Conservation (phyloP, 1,140 invertebrate species). For the Tetramorium simillimum region DNA sequence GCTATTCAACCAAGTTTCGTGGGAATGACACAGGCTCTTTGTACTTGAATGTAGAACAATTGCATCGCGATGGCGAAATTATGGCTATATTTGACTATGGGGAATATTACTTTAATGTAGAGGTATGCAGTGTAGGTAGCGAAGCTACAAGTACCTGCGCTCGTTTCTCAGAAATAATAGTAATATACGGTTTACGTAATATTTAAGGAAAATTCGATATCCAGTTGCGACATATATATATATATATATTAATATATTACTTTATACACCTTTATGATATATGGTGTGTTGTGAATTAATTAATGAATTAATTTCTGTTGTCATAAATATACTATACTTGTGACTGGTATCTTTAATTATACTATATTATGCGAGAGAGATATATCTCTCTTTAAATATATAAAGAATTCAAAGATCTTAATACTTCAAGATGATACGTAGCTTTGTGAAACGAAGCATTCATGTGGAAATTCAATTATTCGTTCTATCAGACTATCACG, state of each 20-base stretch:
- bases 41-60: slow-evolving; percentile 12
- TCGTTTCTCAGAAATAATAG: slow-evolving; percentile 10
- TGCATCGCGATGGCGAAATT: slow-evolving; percentile 39
- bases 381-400: background rate
- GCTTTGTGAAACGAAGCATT: slow-evolving; percentile 28
- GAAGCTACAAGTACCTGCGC: background rate
- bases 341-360: background rate
- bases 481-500: background rate
- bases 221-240: background rate
- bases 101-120: slow-evolving; percentile 29
- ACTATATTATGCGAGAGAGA: slow-evolving; percentile 15
- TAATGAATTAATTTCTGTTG: background rate
- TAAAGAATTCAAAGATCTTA: background rate
- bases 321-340: background rate
- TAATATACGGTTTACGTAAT: slow-evolving; percentile 10
- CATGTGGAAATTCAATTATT: slow-evolving; percentile 30
- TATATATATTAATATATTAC: too few species aligned
- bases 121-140: background rate
- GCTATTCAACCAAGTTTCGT: slow-evolving; percentile 20
- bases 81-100: slow-evolving; percentile 5
- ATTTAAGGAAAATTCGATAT: background rate
- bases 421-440: slow-evolving; percentile 29
- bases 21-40: background rate
- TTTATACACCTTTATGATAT: background rate
- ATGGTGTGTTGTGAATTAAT: background rate